Evolutionary conservation across 2,888 invertebrate species (phyloP), one percentile per base, ranked within the genome.

Genomic region (Athalia circularis): DNA sequence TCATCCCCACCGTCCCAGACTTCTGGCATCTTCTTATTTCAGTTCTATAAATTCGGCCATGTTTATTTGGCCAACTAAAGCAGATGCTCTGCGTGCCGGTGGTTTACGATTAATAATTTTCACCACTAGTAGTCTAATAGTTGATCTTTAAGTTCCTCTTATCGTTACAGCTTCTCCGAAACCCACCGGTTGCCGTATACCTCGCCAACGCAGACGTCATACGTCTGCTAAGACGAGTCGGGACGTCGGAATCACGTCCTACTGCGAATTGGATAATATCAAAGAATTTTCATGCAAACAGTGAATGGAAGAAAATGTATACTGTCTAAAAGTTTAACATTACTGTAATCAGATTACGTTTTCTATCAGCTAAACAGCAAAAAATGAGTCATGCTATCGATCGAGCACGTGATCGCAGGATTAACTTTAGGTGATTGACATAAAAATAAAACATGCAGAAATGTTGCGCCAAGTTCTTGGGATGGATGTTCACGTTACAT

Each of bases 1-100:
- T 54, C 64, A 50, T 29, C 77, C 50, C 62, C 65, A 29, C 43
- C 59, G 78, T 54, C 54, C 65, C 68, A 62, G 59, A 57, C 70
- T 81, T 80, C 77, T 67, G 72, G 54, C 43, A 43, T 54, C 77
- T 72, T 75, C 61, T 72, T 57, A 80, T 81, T 80, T 65, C 74
- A 77, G 82, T 84, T 83, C 84, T 84, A 84, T 83, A 83, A 84
- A 84, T 84, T 84, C 80, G 79, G 59, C 67, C 50, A 61, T 83
- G 84, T 84, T 84, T 84, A 84, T 84, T 84, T 84, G 80, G 72
- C 76, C 70, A 67, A 75, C 57, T 78, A 78, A 78, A 59, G 70
- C 78, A 78, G 78, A 78, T 78, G 78, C 74, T 68, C 52, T 45
- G 62, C 62, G 15, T 78, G 74, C 78, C 65, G 62, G 9, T 70